Evolutionary conservation across 2,888 invertebrate species (phyloP).

Genomic region (Orthosia gothica): DNA sequence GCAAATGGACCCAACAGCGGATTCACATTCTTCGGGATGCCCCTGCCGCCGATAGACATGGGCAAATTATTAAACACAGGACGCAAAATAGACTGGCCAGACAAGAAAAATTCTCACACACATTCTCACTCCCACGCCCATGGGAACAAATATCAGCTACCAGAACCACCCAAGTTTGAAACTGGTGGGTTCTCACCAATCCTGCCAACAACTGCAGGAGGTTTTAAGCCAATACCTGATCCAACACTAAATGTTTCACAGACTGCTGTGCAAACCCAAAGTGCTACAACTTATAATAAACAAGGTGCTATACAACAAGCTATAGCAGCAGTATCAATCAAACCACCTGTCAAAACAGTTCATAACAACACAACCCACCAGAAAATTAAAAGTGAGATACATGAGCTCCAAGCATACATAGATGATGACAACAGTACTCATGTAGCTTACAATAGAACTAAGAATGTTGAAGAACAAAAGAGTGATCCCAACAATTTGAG

Average conservation of each 20-base stretch:
- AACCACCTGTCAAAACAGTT: slow-evolving; percentile 74
- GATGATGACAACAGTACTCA: slow-evolving; percentile 86
- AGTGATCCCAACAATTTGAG: slow-evolving; percentile 83
- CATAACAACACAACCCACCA: slow-evolving; percentile 83
- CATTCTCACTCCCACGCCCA: slow-evolving; percentile 74
- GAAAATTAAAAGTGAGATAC: slow-evolving; percentile 87
- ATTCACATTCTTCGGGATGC: slow-evolving; percentile 97
- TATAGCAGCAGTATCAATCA: slow-evolving; percentile 73
- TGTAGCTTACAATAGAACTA: slow-evolving; percentile 86
- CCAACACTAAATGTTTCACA: slow-evolving; percentile 79
- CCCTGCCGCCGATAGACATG: slow-evolving; percentile 94
- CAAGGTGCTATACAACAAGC: slow-evolving; percentile 75
- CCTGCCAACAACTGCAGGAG: slow-evolving; percentile 93
- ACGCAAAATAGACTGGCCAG: slow-evolving; percentile 88
- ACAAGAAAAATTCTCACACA: slow-evolving; percentile 80
- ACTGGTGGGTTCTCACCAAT: slow-evolving; percentile 95
- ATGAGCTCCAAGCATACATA: slow-evolving; percentile 85
- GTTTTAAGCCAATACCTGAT: slow-evolving; percentile 93
- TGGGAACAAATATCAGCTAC: slow-evolving; percentile 80
- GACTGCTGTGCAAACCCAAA: slow-evolving; percentile 67
- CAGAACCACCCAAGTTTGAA: slow-evolving; percentile 93
- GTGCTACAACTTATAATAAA: slow-evolving; percentile 67
- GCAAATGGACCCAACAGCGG: slow-evolving; percentile 91
- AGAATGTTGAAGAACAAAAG: slow-evolving; percentile 87
- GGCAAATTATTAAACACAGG: slow-evolving; percentile 92